Evolutionary conservation across 1,140 invertebrate genomes (phyloP).

Genomic region (Drosophila ohnishii): DNA sequence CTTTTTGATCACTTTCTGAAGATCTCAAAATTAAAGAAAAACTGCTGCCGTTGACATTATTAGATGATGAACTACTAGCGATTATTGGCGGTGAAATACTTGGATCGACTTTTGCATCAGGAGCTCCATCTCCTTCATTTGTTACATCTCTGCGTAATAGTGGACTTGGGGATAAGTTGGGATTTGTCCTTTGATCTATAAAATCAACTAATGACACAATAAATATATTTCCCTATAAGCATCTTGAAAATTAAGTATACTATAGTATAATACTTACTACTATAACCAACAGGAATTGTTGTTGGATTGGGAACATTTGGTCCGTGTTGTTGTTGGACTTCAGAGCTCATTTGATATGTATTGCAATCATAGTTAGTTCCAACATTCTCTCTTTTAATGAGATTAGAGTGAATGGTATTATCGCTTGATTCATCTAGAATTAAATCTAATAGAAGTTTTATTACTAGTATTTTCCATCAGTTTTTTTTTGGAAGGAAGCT

Average conservation of each 20-base stretch:
- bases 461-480: neutral
- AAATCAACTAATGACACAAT: constrained; percentile 66
- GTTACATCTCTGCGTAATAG: constrained; percentile 44
- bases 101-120: constrained; percentile 55
- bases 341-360: constrained; percentile 92
- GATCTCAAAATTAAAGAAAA: constrained; percentile 73
- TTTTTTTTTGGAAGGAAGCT: no score
- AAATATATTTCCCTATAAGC: neutral
- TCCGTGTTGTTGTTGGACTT: constrained; percentile 62
- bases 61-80: constrained; percentile 34
- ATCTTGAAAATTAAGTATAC: neutral
- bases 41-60: constrained; percentile 44
- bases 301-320: constrained; percentile 42
- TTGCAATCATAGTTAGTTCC: constrained; percentile 92
- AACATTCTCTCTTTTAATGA: constrained; percentile 95
- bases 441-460: constrained; percentile 87
- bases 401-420: constrained; percentile 86
- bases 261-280: constrained; percentile 84
- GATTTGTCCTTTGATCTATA: constrained; percentile 70
- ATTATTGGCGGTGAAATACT: constrained; percentile 56
- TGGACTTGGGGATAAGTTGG: constrained; percentile 67
- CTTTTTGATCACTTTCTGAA: constrained; percentile 43
- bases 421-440: constrained; percentile 95
- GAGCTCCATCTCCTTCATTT: constrained; percentile 22
- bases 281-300: constrained; percentile 85